Conservation (phyloP, 2,888 invertebrate species). For the Melinaea marsaeus region DNA sequence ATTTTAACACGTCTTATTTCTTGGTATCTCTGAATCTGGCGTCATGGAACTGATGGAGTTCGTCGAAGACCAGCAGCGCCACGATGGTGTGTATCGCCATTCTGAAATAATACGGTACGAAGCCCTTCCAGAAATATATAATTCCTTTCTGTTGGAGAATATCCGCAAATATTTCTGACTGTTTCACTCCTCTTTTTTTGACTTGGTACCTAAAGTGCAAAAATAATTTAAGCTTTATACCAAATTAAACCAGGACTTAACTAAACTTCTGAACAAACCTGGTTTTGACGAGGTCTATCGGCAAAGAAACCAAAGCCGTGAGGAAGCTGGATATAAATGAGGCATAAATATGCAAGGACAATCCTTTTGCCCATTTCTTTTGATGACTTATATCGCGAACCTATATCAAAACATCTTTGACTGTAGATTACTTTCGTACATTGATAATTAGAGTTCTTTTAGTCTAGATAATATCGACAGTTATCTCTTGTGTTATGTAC, state of each 20-base stretch:
- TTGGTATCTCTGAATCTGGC: too few species aligned
- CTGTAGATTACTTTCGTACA: too few species aligned
- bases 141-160: constrained; percentile 89
- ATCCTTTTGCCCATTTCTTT: constrained; percentile 80
- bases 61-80: constrained; percentile 94
- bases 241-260: too few species aligned
- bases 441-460: too few species aligned
- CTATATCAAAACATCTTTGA: constrained; percentile 28
- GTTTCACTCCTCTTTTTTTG: constrained; percentile 27
- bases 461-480: too few species aligned
- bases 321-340: constrained; percentile 95
- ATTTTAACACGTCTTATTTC: too few species aligned
- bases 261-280: too few species aligned
- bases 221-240: too few species aligned
- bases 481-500: too few species aligned
- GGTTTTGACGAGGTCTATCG: constrained; percentile 96
- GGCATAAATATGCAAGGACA: constrained; percentile 89
- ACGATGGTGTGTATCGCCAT: constrained; percentile 96
- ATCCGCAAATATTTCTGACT: constrained; percentile 84
- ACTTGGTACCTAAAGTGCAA: constrained; percentile 43
- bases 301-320: constrained; percentile 95
- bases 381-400: constrained; percentile 42
- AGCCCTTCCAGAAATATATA: constrained; percentile 95
- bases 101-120: constrained; percentile 94
- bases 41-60: constrained; percentile 83